Evolutionary conservation across 2,113 vertebrate genomes (phyloP).

Genomic region (Aphyosemion australe): DNA sequence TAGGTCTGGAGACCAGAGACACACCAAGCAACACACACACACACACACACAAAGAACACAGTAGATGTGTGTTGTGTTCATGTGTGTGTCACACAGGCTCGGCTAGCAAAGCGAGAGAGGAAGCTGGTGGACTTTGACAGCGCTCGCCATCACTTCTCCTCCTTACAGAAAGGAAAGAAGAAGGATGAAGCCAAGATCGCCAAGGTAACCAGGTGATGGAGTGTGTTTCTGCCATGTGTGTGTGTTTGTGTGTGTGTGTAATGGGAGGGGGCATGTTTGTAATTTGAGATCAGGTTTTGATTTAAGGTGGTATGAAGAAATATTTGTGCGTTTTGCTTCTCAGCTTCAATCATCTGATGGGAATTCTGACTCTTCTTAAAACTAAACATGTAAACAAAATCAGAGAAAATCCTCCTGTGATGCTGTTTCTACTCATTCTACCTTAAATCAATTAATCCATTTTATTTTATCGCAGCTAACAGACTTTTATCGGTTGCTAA

Average conservation of each 20-base stretch:
- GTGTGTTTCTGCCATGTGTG: background rate
- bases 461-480: background rate
- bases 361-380: no score
- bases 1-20: conserved; percentile 42
- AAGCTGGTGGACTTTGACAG: conserved; percentile 98
- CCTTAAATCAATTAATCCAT: conserved; percentile 11
- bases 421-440: conserved; percentile 6
- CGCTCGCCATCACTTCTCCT: conserved; percentile 93
- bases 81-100: conserved; percentile 78
- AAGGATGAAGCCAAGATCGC: conserved; percentile 97
- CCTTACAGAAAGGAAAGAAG: conserved; percentile 96
- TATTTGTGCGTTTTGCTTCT: no score
- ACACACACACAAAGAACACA: background rate
- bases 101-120: conserved; percentile 94
- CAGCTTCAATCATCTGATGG: no score
- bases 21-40: background rate
- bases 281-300: background rate
- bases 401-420: no score
- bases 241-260: conserved; percentile 11
- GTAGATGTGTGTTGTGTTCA: background rate
- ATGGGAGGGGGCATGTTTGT: background rate
- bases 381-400: no score
- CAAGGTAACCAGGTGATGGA: conserved; percentile 81
- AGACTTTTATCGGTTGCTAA: background rate
- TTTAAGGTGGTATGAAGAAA: conserved; percentile 27